Conservation (phyloP, 1,140 invertebrate species). For the Gerris buenoi region DNA sequence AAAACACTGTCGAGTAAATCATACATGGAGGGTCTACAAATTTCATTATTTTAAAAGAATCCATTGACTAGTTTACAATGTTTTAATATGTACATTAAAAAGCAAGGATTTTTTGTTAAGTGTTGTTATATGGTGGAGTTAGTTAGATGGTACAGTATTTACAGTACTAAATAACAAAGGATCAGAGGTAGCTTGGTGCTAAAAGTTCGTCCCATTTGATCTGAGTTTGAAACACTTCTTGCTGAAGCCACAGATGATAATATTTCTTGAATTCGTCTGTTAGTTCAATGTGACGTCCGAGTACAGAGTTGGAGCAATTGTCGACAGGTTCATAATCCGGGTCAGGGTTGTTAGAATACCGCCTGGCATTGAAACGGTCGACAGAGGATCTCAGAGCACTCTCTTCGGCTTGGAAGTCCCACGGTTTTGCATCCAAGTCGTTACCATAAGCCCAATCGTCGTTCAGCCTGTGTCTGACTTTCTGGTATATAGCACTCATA, state of each 20-base stretch:
- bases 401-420: slow-evolving; percentile 98
- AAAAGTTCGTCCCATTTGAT: slow-evolving; percentile 58
- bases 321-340: slow-evolving; percentile 74
- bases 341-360: slow-evolving; percentile 44
- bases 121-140: no score
- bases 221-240: slow-evolving; percentile 82
- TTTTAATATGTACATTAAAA: no score
- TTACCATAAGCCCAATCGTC: slow-evolving; percentile 99
- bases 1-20: no score
- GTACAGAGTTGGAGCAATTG: slow-evolving; percentile 65
- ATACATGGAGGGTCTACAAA: no score
- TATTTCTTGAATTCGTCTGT: slow-evolving; percentile 92
- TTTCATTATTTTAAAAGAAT: no score
- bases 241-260: slow-evolving; percentile 89
- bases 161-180: not conserved
- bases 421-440: slow-evolving; percentile 87
- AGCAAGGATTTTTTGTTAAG: no score
- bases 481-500: slow-evolving; percentile 96
- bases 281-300: slow-evolving; percentile 63
- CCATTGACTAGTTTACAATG: no score
- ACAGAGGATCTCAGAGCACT: slow-evolving; percentile 83
- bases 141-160: no score
- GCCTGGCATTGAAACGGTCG: slow-evolving; percentile 85
- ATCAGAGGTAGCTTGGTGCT: slow-evolving; percentile 10
- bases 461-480: slow-evolving; percentile 84